Base-by-base conservation (phyloP, 2,797 vertebrate species). In the Kryptolebias ocellatus region DNA sequence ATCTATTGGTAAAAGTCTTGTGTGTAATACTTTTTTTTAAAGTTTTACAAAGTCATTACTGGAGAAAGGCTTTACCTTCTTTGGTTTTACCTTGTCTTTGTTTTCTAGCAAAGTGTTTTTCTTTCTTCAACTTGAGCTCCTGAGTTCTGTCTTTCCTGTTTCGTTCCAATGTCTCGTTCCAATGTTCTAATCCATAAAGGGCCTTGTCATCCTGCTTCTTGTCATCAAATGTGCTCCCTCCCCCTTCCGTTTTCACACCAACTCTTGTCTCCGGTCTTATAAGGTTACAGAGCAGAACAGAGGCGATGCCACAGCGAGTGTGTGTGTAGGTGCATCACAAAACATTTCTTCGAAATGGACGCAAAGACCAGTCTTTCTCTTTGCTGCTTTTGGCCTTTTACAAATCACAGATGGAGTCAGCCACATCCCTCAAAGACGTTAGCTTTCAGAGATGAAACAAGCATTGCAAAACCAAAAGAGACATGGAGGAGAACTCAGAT, bases 241-340 rank as follows among this genome's bases (percentile, higher is more conserved):
- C 18, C 37, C 42, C 42, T n/a, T 44, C 42, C 45, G 10, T 31
- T 27, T 44, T 31, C 64, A 12, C 70, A 10, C 49, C 51, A 73
- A 15, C 60, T 53, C 57, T n/a, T 55, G 51, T 74, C 66, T 81
- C 54, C 83, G 78, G 54, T 85, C 80, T 84, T 87, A 87, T 88
- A 87, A 83, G 77, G 88, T 92, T 87, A 89, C 87, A 83, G 49
- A 70, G 72, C 70, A 71, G 59, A 64, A 70, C 59, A 64, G 50
- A 74, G 72, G 54, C 37, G 5, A 34, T 70, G 66, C 45, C 58
- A 47, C 63, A 56, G 53, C 65, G 49, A 29, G 39, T 67, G 64
- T 42, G 45, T 53, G n/a, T 50, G 27, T 55, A 34, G 31, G 31
- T 7, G 7, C 31, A 4, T 34, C 31, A 34, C 31, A 34, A 34